Percentiles rank a stretch among this genome's conserved stretches.
Conservation (phyloP, 2,888 invertebrate genomes). For the Cerceris ruficornis region DNA sequence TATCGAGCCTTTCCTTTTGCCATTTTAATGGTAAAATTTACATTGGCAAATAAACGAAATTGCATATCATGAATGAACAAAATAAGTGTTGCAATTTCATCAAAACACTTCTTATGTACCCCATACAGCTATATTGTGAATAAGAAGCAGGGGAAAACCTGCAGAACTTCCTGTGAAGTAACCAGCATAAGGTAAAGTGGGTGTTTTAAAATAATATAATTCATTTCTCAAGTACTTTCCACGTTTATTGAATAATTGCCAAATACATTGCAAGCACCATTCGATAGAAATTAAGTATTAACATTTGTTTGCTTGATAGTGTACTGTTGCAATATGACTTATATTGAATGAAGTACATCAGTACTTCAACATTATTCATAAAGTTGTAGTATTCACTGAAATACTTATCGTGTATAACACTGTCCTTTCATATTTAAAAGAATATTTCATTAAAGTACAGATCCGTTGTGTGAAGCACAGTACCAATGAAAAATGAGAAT, state of each 20-base stretch:
- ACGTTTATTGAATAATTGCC: conserved; percentile 59
- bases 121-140: not conserved
- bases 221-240: conserved; percentile 40
- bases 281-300: conserved; percentile 24
- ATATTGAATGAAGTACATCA: conserved; percentile 8
- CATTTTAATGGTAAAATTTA: no score
- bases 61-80: no score
- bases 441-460: not conserved
- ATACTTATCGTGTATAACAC: conserved; percentile 3
- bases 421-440: not conserved
- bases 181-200: conserved; percentile 38
- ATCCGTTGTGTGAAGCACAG: no score
- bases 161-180: conserved; percentile 18
- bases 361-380: not conserved
- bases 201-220: conserved; percentile 53
- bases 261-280: conserved; percentile 47
- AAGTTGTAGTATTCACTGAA: conserved; percentile 1
- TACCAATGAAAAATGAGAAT: no score
- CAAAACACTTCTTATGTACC: not conserved
- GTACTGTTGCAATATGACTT: conserved; percentile 1
- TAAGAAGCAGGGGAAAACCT: not conserved
- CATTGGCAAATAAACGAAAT: no score
- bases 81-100: no score
- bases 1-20: no score
- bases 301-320: conserved; percentile 23